Evolutionary conservation across 2,797 vertebrate genomes (phyloP), one percentile per base, ranked within the genome.

Genomic region (Propithecus perrieri): DNA sequence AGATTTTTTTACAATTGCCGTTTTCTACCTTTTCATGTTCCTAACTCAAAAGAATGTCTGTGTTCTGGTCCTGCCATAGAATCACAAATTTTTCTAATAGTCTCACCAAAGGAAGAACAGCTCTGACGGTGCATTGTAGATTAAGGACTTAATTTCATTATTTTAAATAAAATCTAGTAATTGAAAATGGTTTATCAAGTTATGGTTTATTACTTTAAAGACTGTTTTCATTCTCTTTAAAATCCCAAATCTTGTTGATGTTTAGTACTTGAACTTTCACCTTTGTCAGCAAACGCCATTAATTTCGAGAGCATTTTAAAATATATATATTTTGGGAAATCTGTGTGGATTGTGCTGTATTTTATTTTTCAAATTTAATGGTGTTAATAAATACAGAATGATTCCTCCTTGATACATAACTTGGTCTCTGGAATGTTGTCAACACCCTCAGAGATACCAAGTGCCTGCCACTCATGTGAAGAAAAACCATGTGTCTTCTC

Each of bases 201-300:
- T 84, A 90, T 46, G 7, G 91, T 92, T 91, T 76, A 59, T 78
- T 90, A 84, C 61, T 94, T 94, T 86, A 12, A 81, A 79, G 26
- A 83, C 43, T 24, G 5, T 50, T 83, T 71, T 81, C 28, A 38
- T 92, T 88, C 48, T 78, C 94, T 84, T 90, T 35, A 57, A 87
- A 63, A 55, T 59, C 35, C 38, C 24, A 84, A 75, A 59, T 65
- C 12, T 96, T 95, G 2, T 84, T 84, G 81, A 88, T 65, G 18
- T 59, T 22, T 7, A 67, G 22, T 80, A 8, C 8, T 76, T 91
- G 20, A 89, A 80, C 35, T 72, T 93, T 93, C 22, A 74, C 61
- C 85, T 74, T 92, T 69, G 7, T 88, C 84, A 74, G 46, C 35
- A 90, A 81, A 71, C 91, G 28, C 57, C 55, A 76, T 71, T 26